Evolutionary conservation across 1,140 invertebrate genomes (phyloP).

Genomic region (Cydia amplana): DNA sequence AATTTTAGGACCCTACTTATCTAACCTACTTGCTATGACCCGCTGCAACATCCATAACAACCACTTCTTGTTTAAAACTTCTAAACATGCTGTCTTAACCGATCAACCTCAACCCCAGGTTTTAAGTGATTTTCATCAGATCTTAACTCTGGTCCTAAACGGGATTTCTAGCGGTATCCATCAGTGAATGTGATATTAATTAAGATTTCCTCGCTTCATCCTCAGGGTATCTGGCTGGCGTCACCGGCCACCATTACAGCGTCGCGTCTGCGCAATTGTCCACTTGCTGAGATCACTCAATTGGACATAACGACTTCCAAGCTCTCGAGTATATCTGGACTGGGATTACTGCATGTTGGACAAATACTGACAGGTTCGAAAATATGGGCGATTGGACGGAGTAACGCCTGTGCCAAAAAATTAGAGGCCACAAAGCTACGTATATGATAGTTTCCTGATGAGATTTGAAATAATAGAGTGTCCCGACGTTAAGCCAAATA

Average conservation of each 20-base stretch:
- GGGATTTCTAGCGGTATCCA: not conserved
- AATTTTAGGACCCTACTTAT: too few relatives aligned
- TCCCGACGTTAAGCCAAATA: too few relatives aligned
- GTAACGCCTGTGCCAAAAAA: too few relatives aligned
- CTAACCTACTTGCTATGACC: too few relatives aligned
- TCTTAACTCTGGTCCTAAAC: not conserved
- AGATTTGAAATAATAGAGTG: too few relatives aligned
- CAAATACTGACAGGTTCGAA: not conserved
- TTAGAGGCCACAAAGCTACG: too few relatives aligned
- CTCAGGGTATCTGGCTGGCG: slow-evolving; percentile 3
- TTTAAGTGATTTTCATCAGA: too few relatives aligned
- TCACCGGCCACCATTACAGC: slow-evolving; percentile 10
- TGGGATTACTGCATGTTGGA: slow-evolving; percentile 9
- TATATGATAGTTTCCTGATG: too few relatives aligned
- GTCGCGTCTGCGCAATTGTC: slow-evolving; percentile 23
- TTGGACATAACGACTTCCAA: slow-evolving; percentile 29
- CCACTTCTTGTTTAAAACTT: not conserved
- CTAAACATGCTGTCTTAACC: not conserved
- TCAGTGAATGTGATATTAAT: not conserved
- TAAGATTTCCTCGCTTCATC: slow-evolving; percentile 19
- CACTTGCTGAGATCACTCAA: slow-evolving; percentile 24
- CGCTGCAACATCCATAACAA: too few relatives aligned
- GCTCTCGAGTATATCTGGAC: not conserved
- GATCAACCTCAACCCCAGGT: too few relatives aligned
- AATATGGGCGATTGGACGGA: not conserved